phyloP scores from a whole-genome alignment of 2,797 vertebrate genomes.

The Diglossa cyanea region DNA sequence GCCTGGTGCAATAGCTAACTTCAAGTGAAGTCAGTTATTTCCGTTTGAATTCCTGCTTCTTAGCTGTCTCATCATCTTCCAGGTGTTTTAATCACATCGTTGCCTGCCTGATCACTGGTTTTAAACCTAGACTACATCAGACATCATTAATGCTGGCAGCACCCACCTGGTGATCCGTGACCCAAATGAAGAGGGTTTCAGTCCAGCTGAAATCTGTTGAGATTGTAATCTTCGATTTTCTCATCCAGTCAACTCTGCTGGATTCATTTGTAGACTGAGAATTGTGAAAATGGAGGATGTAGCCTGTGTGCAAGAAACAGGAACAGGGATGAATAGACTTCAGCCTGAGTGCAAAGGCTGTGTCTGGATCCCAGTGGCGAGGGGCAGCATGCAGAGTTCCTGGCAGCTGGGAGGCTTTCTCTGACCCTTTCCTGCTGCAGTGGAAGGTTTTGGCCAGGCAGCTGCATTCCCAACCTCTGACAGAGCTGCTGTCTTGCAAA shows the following conservation, averaged over 20 bases:
- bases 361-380: background rate
- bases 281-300: background rate
- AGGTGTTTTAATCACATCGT: background rate
- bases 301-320: background rate
- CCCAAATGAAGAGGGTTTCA: background rate
- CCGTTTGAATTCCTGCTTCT: background rate
- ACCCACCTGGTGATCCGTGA: background rate
- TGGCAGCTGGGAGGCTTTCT: constrained; percentile 2
- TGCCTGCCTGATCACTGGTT: background rate
- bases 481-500: background rate
- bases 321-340: background rate
- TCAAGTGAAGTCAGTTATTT: background rate
- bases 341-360: background rate
- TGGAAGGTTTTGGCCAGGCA: constrained; percentile 36
- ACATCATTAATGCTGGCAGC: background rate
- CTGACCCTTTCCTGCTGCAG: constrained; percentile 22
- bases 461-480: constrained; percentile 58
- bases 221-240: rapidly evolving
- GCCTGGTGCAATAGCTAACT: background rate
- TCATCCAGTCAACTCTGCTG: background rate
- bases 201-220: background rate
- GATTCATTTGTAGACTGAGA: background rate
- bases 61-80: background rate
- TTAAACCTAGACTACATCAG: background rate
- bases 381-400: background rate